Base-by-base conservation (phyloP, 2,888 invertebrate genomes). In the Brachyopa scutellaris region DNA sequence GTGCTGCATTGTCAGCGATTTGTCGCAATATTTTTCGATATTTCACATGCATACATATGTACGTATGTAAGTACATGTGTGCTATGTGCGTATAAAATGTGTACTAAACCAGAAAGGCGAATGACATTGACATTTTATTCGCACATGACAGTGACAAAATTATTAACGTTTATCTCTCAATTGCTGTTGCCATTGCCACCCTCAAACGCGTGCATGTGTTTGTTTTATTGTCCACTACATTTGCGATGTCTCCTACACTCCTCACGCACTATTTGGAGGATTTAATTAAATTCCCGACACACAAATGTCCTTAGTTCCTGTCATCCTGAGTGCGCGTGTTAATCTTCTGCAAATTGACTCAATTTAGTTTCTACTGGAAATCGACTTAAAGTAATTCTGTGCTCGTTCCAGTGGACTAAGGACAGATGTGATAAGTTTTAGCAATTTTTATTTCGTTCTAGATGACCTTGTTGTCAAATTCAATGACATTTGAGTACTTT, bases 11-110 rank as follows among this genome's bases (percentile, higher is more conserved):
- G 61, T 76, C 47, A 69, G 55, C 69, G 45, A 47, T 62, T 77
- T 77, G 62, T 53, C 69, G 77, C 76, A 74, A 47, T 47, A 45
- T 62, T 55, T n/a, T n/a, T n/a, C n/a, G n/a, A n/a, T n/a, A n/a
- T n/a, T n/a, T n/a, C n/a, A n/a, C n/a, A n/a, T n/a, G n/a, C n/a
- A n/a, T n/a, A n/a, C n/a, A n/a, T n/a, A n/a, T n/a, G n/a, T n/a
- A n/a, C n/a, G n/a, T 55, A 29, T 33, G 17, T 45, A 53, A 29
- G 53, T 62, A 70, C 53, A 70, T 70, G 31, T 38, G 59, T 29
- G n/a, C n/a, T n/a, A 42, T 45, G 51, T 67, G 69, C 69, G 67
- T 76, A 42, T 11, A 11, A 7, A 51, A 64, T 26, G 38, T 29
- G 11, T 26, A 8, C 23, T 6, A 29, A 38, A 2, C 21, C 45